phyloP scores from a whole-genome alignment of 2,888 invertebrate genomes.

The Atethmia centrago region DNA sequence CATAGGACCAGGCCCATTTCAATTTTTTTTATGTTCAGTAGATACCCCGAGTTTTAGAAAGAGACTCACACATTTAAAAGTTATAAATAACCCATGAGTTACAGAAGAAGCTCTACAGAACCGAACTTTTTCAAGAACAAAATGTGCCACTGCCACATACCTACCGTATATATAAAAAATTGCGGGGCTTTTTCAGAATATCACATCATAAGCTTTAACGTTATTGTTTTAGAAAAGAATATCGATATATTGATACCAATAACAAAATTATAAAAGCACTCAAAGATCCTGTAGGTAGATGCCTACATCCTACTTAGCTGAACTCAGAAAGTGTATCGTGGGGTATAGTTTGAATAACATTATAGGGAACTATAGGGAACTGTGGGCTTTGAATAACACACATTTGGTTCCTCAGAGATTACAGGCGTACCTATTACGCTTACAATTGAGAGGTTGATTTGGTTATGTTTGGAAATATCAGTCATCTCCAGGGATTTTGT shows the following conservation, averaged over 20 bases:
- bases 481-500: background rate
- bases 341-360: conserved; percentile 33
- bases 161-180: too few species aligned
- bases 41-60: too few species aligned
- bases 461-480: conserved; percentile 1
- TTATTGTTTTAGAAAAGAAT: background rate
- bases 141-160: background rate
- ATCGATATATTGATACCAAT: conserved; percentile 25
- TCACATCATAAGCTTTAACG: background rate
- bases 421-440: too few species aligned
- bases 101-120: background rate
- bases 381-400: conserved; percentile 35
- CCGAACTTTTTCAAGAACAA: background rate
- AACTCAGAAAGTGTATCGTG: background rate
- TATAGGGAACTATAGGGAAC: background rate
- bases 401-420: conserved; percentile 1
- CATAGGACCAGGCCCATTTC: background rate
- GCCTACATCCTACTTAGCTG: conserved; percentile 16
- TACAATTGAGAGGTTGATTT: conserved; percentile 10
- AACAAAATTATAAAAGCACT: conserved; percentile 35
- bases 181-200: background rate
- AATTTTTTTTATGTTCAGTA: too few species aligned
- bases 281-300: background rate
- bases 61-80: background rate
- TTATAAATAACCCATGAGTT: too few species aligned